Conservation (phyloP, 2,797 vertebrate species). For the Sardinella longiceps region DNA sequence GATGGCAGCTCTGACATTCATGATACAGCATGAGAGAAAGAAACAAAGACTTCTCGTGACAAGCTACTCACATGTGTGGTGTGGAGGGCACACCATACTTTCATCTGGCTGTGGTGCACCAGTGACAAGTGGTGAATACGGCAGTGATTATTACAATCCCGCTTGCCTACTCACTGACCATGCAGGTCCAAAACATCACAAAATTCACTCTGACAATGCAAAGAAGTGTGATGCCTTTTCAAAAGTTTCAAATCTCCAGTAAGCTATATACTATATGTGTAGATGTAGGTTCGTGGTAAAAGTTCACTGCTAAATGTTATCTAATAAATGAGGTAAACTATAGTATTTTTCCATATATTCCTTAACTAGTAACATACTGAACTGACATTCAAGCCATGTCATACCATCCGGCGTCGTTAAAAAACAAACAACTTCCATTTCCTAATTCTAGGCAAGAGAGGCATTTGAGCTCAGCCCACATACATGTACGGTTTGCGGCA, state of each 20-base stretch:
- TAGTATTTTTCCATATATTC: background rate
- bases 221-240: background rate
- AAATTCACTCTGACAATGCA: background rate
- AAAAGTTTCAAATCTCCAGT: background rate
- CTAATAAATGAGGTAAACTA: constrained; percentile 17
- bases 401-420: background rate
- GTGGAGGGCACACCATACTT: background rate
- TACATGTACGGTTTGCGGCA: background rate
- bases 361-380: background rate
- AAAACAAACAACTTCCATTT: background rate
- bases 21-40: background rate
- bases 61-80: background rate
- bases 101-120: background rate
- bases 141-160: constrained; percentile 23
- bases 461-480: background rate
- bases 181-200: background rate
- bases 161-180: background rate
- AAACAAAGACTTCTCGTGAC: background rate
- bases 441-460: background rate
- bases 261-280: background rate
- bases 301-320: background rate
- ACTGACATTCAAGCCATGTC: background rate
- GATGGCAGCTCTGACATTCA: background rate
- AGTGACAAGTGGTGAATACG: background rate
- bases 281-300: background rate